phyloP scores from a whole-genome alignment of 2,797 vertebrate species.

The Melopsittacus undulatus region DNA sequence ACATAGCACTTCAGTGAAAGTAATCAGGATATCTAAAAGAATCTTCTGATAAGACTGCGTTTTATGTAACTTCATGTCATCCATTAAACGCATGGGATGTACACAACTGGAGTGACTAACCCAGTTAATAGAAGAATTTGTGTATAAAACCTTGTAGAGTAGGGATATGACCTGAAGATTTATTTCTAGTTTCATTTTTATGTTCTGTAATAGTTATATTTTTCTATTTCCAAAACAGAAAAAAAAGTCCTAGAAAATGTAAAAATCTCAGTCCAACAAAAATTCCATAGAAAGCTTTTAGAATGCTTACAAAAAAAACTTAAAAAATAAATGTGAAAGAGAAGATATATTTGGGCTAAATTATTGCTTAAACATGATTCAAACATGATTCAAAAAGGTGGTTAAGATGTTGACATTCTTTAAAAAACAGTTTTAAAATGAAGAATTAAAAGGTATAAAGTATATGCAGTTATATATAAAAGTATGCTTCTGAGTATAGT shows the following conservation, averaged over 20 bases:
- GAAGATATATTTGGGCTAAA: constrained; percentile 26
- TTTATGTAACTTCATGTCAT: background rate
- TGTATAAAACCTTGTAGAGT: background rate
- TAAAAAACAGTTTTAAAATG: background rate
- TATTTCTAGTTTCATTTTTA: background rate
- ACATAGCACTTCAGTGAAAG: background rate
- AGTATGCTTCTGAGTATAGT: background rate
- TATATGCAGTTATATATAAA: background rate
- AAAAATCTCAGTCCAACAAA: background rate
- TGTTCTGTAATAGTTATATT: background rate
- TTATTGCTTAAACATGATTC: constrained; percentile 32
- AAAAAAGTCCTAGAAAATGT: background rate
- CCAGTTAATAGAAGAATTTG: background rate
- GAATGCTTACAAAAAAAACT: background rate
- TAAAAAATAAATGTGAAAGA: constrained; percentile 56
- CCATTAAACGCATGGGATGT: background rate
- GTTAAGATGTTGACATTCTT: background rate
- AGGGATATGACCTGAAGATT: background rate
- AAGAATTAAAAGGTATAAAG: background rate
- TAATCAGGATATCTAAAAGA: background rate
- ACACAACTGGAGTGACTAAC: background rate
- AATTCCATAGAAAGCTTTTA: background rate
- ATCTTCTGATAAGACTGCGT: background rate
- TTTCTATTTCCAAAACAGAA: background rate
- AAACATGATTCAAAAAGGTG: background rate